Conservation (phyloP, 1,140 invertebrate genomes). For the Cepaea nemoralis region DNA sequence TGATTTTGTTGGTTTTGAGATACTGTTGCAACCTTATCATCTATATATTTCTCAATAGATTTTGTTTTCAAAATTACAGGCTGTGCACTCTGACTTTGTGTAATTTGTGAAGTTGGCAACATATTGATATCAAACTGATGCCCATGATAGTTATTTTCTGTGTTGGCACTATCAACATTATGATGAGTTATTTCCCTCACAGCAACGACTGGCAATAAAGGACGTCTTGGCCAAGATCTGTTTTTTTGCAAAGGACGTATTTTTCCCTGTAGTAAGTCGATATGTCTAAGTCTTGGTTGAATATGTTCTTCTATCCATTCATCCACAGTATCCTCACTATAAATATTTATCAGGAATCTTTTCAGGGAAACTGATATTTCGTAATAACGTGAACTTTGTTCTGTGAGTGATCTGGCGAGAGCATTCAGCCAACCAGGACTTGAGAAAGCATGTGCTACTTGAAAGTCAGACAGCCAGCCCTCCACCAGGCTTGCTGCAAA, state of each 20-base stretch:
- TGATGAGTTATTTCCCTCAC: neutral
- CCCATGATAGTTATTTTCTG: neutral
- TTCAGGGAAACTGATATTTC: neutral
- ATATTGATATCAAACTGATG: neutral
- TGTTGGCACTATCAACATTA: neutral
- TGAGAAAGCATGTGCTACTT: conserved; percentile 49
- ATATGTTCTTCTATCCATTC: conserved; percentile 50
- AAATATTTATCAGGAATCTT: conserved; percentile 14
- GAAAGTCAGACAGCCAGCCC: conserved; percentile 55
- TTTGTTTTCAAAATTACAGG: neutral
- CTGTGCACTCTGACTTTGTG: neutral
- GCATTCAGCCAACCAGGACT: conserved; percentile 49
- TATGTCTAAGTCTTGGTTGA: conserved; percentile 6
- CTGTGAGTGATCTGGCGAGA: conserved; percentile 26
- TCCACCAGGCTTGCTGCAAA: neutral
- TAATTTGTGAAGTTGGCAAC: neutral
- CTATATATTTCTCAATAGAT: neutral
- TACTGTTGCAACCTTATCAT: neutral
- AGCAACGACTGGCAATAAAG: neutral
- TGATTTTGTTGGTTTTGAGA: neutral
- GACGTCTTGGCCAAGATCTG: conserved; percentile 34
- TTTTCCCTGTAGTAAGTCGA: conserved; percentile 27
- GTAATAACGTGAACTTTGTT: neutral
- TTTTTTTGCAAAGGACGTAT: conserved; percentile 24
- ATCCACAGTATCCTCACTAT: conserved; percentile 32